Percentiles rank a stretch among this genome's conserved stretches.
phyloP scores from a whole-genome alignment of 2,113 vertebrate genomes.

The Tretioscincus oriximinensis region DNA sequence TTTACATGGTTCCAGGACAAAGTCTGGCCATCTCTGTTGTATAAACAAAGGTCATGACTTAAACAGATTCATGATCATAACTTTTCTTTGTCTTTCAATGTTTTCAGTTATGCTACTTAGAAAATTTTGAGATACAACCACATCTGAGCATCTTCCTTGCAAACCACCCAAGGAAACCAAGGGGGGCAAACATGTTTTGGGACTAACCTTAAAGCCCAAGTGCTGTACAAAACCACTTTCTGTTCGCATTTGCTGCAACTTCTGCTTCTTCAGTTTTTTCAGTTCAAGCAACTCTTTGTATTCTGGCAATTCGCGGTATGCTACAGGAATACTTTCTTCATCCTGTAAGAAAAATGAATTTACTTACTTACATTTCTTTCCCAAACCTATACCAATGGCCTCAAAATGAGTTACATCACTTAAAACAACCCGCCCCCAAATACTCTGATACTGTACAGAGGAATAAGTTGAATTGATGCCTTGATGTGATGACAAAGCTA shows the following conservation, averaged over 20 bases:
- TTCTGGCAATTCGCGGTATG: conserved; percentile 85
- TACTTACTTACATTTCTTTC: no score
- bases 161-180: background rate
- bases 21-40: background rate
- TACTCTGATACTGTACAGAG: no score
- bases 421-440: no score
- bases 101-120: background rate
- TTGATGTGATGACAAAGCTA: no score
- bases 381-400: no score
- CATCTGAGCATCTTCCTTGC: background rate
- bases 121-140: background rate
- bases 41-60: background rate
- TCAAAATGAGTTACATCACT: no score
- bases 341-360: conserved; percentile 68
- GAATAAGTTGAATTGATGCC: no score
- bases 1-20: background rate
- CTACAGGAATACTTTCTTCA: conserved; percentile 88
- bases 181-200: background rate
- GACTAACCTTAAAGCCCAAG: conserved; percentile 88
- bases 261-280: conserved; percentile 93
- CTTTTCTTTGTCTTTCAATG: background rate
- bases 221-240: conserved; percentile 86
- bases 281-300: conserved; percentile 95
- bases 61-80: no score
- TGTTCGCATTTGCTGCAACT: conserved; percentile 88